A percentile compares a stretch with the other conserved stretches of the same genome.
These are phyloP conservation scores for Pachypeltis micranthus DNA, from an alignment of 1,140 invertebrate genomes.

Conservation along the genomic window DNA sequence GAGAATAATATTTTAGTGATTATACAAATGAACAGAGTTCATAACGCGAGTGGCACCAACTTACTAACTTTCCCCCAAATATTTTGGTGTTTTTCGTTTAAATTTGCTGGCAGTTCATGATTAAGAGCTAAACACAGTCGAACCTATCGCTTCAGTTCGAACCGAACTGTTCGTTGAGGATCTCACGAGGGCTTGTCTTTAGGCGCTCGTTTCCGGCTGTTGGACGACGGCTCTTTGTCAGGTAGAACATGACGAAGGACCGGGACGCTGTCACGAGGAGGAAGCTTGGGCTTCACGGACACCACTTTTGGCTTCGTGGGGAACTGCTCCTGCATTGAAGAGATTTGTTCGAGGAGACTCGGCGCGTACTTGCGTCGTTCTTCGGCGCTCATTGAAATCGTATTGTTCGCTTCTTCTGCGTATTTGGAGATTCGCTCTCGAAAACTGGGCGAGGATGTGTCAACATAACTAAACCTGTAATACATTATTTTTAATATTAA, in stretches of 20 bases:
- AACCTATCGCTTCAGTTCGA: no score
- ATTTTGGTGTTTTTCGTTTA: no score
- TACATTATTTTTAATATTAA: no score
- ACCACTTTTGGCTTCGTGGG: slow-evolving; percentile 25
- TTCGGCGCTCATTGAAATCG: slow-evolving; percentile 1
- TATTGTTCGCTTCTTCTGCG: slow-evolving; percentile 13
- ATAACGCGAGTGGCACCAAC: no score
- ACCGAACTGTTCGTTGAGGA: no score
- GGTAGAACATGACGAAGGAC: neutral
- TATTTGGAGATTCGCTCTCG: slow-evolving; percentile 21
- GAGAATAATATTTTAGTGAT: no score
- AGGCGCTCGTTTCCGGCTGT: neutral
- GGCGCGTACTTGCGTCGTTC: slow-evolving; percentile 18
- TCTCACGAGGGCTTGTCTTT: neutral
- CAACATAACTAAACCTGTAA: slow-evolving; percentile 26
- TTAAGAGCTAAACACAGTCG: no score
- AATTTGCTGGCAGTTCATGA: no score
- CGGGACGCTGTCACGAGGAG: neutral
- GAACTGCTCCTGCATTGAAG: slow-evolving; percentile 19
- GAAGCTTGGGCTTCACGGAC: slow-evolving; percentile 21
- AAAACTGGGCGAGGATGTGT: slow-evolving; percentile 24
- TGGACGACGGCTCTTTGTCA: neutral
- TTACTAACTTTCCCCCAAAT: no score
- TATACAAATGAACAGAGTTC: no score
- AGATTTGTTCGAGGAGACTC: slow-evolving; percentile 21